Conservation (phyloP, 2,888 invertebrate genomes). For the Norana najaformis region DNA sequence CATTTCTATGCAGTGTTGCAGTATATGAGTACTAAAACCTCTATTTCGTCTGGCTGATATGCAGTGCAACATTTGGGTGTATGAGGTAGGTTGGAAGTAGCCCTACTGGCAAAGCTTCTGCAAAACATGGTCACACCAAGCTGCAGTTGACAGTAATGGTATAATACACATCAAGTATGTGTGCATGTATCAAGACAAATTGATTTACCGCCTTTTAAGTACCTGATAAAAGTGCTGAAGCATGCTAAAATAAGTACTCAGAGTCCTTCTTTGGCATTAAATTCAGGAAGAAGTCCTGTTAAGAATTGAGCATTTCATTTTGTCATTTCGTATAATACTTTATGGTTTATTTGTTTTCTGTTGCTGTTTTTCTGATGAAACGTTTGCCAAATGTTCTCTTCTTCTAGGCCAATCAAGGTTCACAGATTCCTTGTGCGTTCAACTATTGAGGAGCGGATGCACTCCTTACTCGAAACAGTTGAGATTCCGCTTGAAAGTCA, state of each 20-base stretch:
- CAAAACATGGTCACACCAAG: background rate
- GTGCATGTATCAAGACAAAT: no score
- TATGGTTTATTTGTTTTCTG: background rate
- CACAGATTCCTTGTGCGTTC: constrained; percentile 73
- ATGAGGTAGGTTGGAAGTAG: background rate
- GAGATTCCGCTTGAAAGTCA: constrained; percentile 37
- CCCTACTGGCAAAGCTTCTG: background rate
- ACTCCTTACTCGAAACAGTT: constrained; percentile 39
- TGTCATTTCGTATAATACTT: background rate
- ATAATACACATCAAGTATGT: no score
- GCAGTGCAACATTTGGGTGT: background rate
- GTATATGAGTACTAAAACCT: background rate
- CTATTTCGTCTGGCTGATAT: no score
- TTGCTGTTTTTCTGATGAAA: background rate
- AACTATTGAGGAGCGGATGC: constrained; percentile 73
- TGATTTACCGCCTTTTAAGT: no score
- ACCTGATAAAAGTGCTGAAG: no score
- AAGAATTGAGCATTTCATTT: background rate
- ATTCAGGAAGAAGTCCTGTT: background rate
- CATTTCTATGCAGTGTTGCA: background rate
- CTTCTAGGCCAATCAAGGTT: constrained; percentile 70
- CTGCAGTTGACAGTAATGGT: background rate
- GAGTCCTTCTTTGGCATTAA: background rate
- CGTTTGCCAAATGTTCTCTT: background rate
- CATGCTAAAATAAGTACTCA: no score